Evolutionary conservation across 2,113 vertebrate genomes (phyloP).

Genomic region (Anoura caudifer): DNA sequence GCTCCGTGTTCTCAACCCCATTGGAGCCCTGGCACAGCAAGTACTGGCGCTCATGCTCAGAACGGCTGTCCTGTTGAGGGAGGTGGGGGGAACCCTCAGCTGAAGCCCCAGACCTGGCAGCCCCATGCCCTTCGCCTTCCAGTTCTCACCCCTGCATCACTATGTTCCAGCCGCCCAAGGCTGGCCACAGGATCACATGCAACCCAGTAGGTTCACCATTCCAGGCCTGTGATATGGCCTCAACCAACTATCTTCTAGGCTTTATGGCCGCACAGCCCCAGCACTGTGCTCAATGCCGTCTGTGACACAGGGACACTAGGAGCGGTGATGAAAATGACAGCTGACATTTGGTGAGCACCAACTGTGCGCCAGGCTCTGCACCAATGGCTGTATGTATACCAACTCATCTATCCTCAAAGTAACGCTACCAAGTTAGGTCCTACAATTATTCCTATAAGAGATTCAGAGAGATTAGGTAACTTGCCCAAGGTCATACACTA

Average conservation of each 20-base stretch:
- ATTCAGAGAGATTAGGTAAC: background rate
- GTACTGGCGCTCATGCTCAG: conserved; percentile 96
- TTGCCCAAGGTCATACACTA: background rate
- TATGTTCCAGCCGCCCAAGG: background rate
- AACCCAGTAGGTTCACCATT: background rate
- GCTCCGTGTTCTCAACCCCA: conserved; percentile 88
- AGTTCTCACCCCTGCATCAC: background rate
- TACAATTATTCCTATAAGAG: background rate
- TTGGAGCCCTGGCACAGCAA: conserved; percentile 92
- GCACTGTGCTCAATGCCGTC: fast-evolving
- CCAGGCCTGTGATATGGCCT: background rate
- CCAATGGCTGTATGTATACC: background rate
- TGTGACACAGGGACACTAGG: background rate
- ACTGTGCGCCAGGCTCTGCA: background rate
- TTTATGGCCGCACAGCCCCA: background rate
- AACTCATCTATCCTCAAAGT: background rate
- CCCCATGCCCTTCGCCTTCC: background rate
- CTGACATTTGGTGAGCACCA: background rate
- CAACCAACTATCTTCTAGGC: background rate
- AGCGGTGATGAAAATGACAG: background rate
- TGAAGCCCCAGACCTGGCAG: background rate
- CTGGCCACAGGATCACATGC: background rate
- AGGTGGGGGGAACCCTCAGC: background rate
- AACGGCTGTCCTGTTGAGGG: conserved; percentile 88
- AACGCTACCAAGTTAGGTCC: background rate